Base-by-base conservation (phyloP, 1,140 invertebrate species). In the Drosophila azteca region DNA sequence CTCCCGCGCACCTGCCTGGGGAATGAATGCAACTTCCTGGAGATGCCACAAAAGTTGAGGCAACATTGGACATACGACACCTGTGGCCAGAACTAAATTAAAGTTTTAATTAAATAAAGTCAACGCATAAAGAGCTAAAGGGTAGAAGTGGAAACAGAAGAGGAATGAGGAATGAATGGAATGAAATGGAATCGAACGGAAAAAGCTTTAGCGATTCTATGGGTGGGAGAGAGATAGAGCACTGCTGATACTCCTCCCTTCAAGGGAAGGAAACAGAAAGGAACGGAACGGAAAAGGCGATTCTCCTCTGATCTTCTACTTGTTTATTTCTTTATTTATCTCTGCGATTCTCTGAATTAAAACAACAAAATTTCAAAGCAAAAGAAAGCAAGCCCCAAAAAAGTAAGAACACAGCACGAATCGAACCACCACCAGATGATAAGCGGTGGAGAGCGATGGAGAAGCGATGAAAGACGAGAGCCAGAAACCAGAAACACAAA, bases 51-150 rank as follows among this genome's bases (percentile, higher is more conserved):
- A 60, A 48, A 51, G 39, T 58, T 61, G 43, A 46, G 41, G 6
- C 24, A 60, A 57, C 71, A 54, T 46, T 83, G 80, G 31, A 72
- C 80, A 52, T 58, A 22, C 13, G 26, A 15, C 26, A 52, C 31
- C 43, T 76, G 81, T 72, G 66, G 84, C 84, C 66, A 79, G 62
- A 84, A 54, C 48, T 39, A 1, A 83, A 79, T 84, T 79, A 62
- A 84, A 68, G 53, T 58, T 62, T 54, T 76, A 79, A 80, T 77
- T 83, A 31, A 76, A 84, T 83, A 71, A 83, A 67, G 70, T 22
- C 49, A 7, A 51, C 39, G 17, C 13, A n/a, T 31, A 17, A 22
- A 39, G 11, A 26, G 44, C 0, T 20, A 26, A 26, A 5, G 24
- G 24, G 24, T 5, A 45, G 24, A 29, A 13, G 41, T 29, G 31